Conservation (phyloP, 2,797 vertebrate species). For the Sebastes taczanowskii region DNA sequence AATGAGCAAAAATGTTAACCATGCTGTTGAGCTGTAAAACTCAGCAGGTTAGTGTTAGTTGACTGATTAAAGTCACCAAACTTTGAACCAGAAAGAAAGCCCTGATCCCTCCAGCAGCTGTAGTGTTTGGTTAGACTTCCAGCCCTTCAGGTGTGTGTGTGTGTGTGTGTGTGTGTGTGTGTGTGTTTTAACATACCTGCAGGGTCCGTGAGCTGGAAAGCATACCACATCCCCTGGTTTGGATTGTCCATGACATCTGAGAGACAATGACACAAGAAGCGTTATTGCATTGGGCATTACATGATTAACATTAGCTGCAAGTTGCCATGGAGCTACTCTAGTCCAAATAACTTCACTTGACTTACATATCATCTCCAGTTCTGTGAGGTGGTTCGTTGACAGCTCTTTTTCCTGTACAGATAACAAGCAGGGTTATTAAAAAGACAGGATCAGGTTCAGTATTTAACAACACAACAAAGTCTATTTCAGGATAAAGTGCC, state of each 20-base stretch:
- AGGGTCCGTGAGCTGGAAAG: slow-evolving; percentile 84
- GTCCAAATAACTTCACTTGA: slow-evolving; percentile 71
- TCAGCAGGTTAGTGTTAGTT: not conserved
- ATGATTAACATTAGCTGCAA: not conserved
- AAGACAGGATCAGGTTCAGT: not conserved
- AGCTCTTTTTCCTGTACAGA: slow-evolving; percentile 82
- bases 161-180: too few species aligned
- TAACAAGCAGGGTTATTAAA: not conserved
- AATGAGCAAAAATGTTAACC: not conserved
- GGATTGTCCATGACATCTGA: slow-evolving; percentile 86
- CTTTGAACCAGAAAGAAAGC: not conserved
- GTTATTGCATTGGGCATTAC: not conserved
- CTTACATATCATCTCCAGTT: slow-evolving; percentile 93
- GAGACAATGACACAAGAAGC: not conserved
- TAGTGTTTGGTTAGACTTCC: not conserved
- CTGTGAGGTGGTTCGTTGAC: slow-evolving; percentile 82
- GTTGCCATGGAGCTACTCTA: not conserved
- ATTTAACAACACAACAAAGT: not conserved
- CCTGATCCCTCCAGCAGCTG: not conserved
- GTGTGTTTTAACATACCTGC: slow-evolving; percentile 76
- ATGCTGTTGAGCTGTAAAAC: not conserved
- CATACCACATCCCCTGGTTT: slow-evolving; percentile 87
- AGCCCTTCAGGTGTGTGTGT: not conserved
- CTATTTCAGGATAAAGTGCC: fast-evolving
- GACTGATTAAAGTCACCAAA: not conserved